phyloP scores from a whole-genome alignment of 2,888 invertebrate species.

The Oscheius sp. region DNA sequence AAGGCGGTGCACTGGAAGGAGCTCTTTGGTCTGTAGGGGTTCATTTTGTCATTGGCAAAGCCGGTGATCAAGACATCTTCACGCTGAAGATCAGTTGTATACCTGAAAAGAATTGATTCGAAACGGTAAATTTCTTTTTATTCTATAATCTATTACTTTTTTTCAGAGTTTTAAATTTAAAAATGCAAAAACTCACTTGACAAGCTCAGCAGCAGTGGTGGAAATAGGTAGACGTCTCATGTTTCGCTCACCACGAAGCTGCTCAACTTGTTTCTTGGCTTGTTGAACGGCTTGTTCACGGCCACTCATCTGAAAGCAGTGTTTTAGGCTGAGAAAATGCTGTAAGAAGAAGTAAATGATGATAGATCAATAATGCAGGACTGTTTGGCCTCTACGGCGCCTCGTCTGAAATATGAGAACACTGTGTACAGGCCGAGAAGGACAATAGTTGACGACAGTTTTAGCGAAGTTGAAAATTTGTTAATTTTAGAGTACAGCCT shows the following conservation, averaged over 20 bases:
- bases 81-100: conserved; percentile 47
- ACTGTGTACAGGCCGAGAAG: background rate
- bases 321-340: background rate
- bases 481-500: background rate
- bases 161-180: background rate
- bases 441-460: background rate
- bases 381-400: background rate
- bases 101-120: conserved; percentile 38
- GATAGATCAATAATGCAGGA: background rate
- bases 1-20: conserved; percentile 54
- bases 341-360: background rate
- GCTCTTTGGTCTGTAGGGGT: conserved; percentile 62
- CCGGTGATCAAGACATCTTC: conserved; percentile 59
- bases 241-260: conserved; percentile 50
- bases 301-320: conserved; percentile 17
- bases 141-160: background rate
- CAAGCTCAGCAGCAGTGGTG: conserved; percentile 44
- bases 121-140: background rate
- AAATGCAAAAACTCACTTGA: conserved; percentile 32
- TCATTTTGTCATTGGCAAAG: conserved; percentile 59
- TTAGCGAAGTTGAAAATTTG: background rate
- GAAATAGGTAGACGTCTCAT: conserved; percentile 44
- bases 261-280: conserved; percentile 42
- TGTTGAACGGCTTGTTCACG: conserved; percentile 30
- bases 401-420: conserved; percentile 14